These are phyloP conservation scores for Protobothrops flavoviridis DNA, from an alignment of 2,113 vertebrate species.

Conservation along the genomic window DNA sequence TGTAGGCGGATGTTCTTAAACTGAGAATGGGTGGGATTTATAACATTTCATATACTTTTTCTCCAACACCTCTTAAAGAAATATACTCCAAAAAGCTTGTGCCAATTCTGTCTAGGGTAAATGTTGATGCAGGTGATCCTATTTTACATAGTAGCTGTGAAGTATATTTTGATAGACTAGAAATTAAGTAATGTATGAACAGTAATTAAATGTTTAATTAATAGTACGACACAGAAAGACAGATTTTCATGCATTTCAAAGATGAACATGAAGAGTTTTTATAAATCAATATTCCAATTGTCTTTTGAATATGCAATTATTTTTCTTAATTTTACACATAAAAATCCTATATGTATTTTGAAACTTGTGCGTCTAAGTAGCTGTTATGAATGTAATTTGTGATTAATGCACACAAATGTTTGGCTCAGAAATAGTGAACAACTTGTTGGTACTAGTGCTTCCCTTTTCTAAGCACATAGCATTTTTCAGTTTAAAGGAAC, in stretches of 20 bases:
- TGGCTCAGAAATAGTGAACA: slow-evolving; percentile 46
- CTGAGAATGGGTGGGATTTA: slow-evolving; percentile 68
- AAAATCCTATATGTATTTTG: slow-evolving; percentile 15
- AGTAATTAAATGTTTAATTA: slow-evolving; percentile 2
- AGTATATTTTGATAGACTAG: not conserved
- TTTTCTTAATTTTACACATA: not conserved
- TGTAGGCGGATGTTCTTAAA: slow-evolving; percentile 62
- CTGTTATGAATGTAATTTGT: slow-evolving; percentile 9
- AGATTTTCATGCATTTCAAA: not conserved
- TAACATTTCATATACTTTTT: slow-evolving; percentile 64
- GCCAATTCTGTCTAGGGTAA: slow-evolving; percentile 7
- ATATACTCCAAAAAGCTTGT: slow-evolving; percentile 38
- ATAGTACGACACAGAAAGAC: not conserved
- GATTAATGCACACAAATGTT: slow-evolving; percentile 11
- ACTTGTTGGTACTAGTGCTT: slow-evolving; percentile 47
- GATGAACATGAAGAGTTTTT: not conserved
- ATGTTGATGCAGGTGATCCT: not conserved
- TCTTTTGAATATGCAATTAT: not conserved
- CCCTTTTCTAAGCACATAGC: slow-evolving; percentile 28
- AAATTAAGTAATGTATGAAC: not conserved
- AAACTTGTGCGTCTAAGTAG: not conserved
- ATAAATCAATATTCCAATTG: slow-evolving; percentile 1
- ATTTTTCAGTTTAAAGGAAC: slow-evolving; percentile 48
- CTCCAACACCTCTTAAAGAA: slow-evolving; percentile 72
- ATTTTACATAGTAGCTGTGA: not conserved